Conservation (phyloP, 2,888 invertebrate genomes). For the Acleris holmiana region DNA sequence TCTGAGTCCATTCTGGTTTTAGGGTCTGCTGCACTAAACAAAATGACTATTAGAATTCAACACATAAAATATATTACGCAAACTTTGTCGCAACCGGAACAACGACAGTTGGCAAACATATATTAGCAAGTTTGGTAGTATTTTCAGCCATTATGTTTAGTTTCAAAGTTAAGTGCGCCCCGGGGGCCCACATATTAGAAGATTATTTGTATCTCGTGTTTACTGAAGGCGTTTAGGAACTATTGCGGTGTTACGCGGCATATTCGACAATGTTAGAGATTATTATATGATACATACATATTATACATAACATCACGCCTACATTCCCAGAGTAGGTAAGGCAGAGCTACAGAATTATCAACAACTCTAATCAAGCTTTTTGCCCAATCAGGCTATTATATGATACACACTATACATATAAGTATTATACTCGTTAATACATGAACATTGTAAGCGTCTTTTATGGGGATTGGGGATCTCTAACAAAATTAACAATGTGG, state of each 20-base stretch:
- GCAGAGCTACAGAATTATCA: no score
- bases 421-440: no score
- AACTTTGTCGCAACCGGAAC: constrained; percentile 29
- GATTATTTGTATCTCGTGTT: constrained; percentile 25
- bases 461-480: no score
- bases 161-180: constrained; percentile 36
- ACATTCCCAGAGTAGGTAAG: no score
- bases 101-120: constrained; percentile 38
- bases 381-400: no score
- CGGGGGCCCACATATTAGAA: constrained; percentile 28
- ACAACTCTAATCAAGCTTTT: no score
- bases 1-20: constrained; percentile 17
- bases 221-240: constrained; percentile 10
- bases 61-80: constrained; percentile 34
- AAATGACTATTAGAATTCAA: constrained; percentile 33
- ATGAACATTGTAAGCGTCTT: no score
- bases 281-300: no score
- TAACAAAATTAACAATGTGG: no score
- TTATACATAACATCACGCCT: no score
- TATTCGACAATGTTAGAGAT: background rate
- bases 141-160: constrained; percentile 37
- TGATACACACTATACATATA: no score
- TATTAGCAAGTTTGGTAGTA: constrained; percentile 40
- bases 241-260: background rate
- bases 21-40: constrained; percentile 20